A percentile compares a stretch with the other conserved stretches of the same genome.
Conservation (phyloP, 2,113 vertebrate genomes). For the Sapayoa aenigma region DNA sequence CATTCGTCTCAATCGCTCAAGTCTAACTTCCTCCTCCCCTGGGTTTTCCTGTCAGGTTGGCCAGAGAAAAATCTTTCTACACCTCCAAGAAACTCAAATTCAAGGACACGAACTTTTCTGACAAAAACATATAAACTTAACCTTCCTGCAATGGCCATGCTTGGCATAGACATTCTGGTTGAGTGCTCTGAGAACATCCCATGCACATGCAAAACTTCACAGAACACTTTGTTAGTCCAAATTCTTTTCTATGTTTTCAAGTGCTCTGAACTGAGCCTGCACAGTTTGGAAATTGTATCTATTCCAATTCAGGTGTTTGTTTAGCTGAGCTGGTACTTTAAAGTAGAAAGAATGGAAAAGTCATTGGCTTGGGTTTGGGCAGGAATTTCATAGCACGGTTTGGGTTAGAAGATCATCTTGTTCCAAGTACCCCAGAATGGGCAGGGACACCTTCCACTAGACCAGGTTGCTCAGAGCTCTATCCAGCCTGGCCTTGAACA, state of each 20-base stretch:
- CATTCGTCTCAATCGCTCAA: background rate
- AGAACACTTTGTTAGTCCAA: background rate
- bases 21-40: background rate
- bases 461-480: rapidly evolving
- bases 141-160: background rate
- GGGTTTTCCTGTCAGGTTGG: background rate
- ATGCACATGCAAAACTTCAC: background rate
- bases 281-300: background rate
- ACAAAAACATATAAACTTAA: background rate
- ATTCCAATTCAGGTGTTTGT: background rate
- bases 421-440: background rate
- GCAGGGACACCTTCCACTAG: background rate
- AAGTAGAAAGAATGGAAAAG: background rate
- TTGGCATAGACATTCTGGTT: too few species aligned
- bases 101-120: background rate
- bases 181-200: background rate
- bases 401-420: background rate
- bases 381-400: background rate
- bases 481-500: background rate
- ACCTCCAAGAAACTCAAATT: background rate
- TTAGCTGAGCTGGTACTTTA: background rate
- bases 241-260: background rate
- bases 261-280: background rate
- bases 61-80: background rate
- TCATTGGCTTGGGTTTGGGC: background rate